Percentiles rank a stretch among this genome's conserved stretches.
Evolutionary conservation across 2,113 vertebrate species (phyloP).

Genomic region (Burhinus bistriatus): DNA sequence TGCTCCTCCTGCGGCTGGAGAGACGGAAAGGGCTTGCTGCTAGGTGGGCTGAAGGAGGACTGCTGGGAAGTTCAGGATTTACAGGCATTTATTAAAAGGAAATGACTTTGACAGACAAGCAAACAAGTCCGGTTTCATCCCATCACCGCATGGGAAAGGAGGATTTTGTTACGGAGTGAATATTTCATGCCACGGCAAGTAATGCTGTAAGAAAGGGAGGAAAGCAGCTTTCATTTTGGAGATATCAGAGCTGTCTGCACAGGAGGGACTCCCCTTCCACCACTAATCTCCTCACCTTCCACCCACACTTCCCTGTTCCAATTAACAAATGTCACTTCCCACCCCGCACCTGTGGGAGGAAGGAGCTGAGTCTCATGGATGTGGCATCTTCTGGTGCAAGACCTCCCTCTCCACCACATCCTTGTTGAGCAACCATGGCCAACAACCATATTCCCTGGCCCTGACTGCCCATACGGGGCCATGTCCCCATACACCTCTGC

Average conservation of each 20-base stretch:
- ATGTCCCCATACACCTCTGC: neutral
- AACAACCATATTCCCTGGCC: neutral
- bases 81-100: neutral
- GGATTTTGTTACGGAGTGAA: neutral
- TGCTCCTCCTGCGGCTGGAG: neutral
- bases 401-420: neutral
- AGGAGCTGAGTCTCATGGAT: neutral
- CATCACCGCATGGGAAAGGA: neutral
- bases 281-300: neutral
- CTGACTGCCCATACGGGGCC: accelerated
- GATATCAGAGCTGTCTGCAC: neutral
- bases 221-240: neutral
- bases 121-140: neutral
- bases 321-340: neutral
- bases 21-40: neutral
- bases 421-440: neutral
- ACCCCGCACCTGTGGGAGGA: neutral
- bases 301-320: neutral
- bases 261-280: neutral
- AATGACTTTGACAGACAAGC: neutral
- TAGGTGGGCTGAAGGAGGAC: neutral
- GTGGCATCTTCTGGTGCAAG: neutral
- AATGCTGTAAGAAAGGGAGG: neutral
- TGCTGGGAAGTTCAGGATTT: neutral
- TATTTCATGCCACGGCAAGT: neutral